These are phyloP conservation scores for Thereva unica DNA, from an alignment of 2,888 invertebrate genomes.

Conservation along the genomic window DNA sequence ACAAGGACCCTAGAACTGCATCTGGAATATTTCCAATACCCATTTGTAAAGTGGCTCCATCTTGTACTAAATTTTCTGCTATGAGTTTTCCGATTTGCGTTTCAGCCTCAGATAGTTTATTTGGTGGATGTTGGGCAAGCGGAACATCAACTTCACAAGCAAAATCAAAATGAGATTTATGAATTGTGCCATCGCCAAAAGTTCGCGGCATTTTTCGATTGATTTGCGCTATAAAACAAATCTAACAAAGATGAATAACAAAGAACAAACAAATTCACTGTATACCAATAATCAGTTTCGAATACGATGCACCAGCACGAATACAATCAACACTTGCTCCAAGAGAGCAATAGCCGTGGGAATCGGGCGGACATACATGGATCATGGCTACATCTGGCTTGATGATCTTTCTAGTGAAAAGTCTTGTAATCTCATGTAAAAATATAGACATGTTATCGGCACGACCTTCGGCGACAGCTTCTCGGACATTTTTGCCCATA, in stretches of 20 bases:
- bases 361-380: constrained; percentile 84
- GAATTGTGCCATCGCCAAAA: constrained; percentile 90
- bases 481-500: constrained; percentile 90
- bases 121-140: constrained; percentile 76
- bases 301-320: constrained; percentile 79
- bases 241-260: neutral
- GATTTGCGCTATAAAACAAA: constrained; percentile 67
- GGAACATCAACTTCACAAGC: constrained; percentile 73
- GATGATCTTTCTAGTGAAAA: constrained; percentile 84
- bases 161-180: constrained; percentile 88
- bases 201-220: constrained; percentile 91
- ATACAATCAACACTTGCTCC: constrained; percentile 95
- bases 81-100: constrained; percentile 82
- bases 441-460: constrained; percentile 91
- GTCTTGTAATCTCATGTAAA: constrained; percentile 86
- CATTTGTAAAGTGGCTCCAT: constrained; percentile 90
- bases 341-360: constrained; percentile 88
- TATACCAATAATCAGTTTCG: constrained; percentile 87
- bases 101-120: constrained; percentile 63
- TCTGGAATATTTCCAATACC: constrained; percentile 96
- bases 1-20: constrained; percentile 80
- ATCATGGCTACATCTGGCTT: constrained; percentile 83
- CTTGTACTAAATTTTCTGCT: constrained; percentile 85
- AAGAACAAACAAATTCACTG: constrained; percentile 43
- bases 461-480: constrained; percentile 83